Percentiles rank a stretch among this genome's conserved stretches.
Evolutionary conservation across 2,113 vertebrate species (phyloP).

Genomic region (Merops nubicus): DNA sequence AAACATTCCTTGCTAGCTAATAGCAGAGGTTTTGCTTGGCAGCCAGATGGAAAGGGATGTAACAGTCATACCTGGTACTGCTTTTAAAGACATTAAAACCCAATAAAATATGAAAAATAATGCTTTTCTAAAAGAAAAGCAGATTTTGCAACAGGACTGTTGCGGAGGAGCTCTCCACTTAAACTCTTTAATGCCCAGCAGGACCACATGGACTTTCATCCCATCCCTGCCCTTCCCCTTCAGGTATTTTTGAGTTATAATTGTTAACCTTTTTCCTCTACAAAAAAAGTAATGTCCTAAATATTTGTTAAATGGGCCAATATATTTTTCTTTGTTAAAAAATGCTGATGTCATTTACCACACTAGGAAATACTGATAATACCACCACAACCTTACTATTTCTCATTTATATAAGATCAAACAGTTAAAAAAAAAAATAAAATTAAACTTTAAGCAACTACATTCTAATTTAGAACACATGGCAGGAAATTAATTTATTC

Average conservation of each 20-base stretch:
- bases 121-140: background rate
- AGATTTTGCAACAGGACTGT: background rate
- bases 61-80: background rate
- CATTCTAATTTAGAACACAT: slow-evolving; percentile 70
- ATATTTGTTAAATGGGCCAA: background rate
- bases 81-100: background rate
- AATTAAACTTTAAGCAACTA: slow-evolving; percentile 32
- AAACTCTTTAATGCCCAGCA: background rate
- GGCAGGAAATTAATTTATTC: slow-evolving; percentile 75
- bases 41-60: background rate
- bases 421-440: background rate
- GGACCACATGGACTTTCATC: background rate
- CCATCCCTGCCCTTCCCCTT: background rate
- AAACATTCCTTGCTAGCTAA: background rate
- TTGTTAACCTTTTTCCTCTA: background rate
- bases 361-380: background rate
- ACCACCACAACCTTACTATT: slow-evolving; percentile 10
- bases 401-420: slow-evolving; percentile 59
- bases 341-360: background rate
- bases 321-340: background rate
- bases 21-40: background rate
- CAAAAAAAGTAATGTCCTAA: background rate
- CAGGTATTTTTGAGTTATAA: background rate
- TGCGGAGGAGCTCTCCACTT: background rate
- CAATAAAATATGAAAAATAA: background rate